Conservation (phyloP, 30 jellyfish, hydroid and myxozoan species). For the Clytia hemisphaerica region DNA sequence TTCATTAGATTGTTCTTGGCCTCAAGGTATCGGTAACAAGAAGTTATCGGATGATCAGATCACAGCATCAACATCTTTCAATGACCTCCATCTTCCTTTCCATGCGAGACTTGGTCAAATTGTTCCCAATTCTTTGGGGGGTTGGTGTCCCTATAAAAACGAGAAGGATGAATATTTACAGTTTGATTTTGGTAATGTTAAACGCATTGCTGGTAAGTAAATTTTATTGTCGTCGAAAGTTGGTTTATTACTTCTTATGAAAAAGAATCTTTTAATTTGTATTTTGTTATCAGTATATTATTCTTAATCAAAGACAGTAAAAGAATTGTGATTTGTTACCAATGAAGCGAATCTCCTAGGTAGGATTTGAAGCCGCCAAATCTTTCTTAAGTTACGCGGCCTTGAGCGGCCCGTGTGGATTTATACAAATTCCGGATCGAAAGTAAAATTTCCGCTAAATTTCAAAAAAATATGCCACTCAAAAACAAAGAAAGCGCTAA, state of each 20-base stretch:
- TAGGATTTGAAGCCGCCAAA: no score
- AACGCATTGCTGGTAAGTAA: conserved; percentile 63
- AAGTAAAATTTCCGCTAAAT: no score
- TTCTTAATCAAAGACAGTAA: no score
- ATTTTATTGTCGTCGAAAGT: neutral
- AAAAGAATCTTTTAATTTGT: neutral
- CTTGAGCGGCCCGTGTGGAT: no score
- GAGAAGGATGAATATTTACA: conserved; percentile 63
- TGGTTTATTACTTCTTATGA: neutral
- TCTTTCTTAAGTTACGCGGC: no score
- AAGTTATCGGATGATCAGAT: conserved; percentile 73
- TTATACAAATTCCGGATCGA: no score
- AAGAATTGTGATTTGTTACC: no score
- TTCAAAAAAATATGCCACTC: no score
- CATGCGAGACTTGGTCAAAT: conserved; percentile 89
- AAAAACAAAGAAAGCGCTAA: no score
- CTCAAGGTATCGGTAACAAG: conserved; percentile 84
- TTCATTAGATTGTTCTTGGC: conserved; percentile 83
- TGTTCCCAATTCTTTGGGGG: conserved; percentile 77
- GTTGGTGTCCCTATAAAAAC: conserved; percentile 98
- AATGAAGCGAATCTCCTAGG: no score
- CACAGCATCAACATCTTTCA: conserved; percentile 96
- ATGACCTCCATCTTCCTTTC: conserved; percentile 92
- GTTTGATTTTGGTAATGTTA: conserved; percentile 53
- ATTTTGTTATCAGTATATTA: neutral